These are phyloP conservation scores for Lasiommata megera DNA, from an alignment of 2,888 invertebrate genomes.

Conservation along the genomic window DNA sequence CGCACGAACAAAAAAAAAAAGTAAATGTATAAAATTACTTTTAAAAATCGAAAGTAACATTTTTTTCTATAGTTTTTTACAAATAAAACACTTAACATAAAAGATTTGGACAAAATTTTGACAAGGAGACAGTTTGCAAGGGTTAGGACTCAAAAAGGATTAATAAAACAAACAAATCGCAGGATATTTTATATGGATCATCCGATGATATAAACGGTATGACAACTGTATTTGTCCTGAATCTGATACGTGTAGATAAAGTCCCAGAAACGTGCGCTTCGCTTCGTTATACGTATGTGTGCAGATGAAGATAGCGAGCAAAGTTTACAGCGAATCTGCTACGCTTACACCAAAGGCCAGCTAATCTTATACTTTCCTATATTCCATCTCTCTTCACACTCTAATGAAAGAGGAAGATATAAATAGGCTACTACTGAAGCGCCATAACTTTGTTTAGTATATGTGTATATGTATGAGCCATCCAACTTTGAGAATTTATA, in stretches of 20 bases:
- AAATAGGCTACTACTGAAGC: not conserved
- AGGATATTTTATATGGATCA: too few relatives aligned
- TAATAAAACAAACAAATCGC: too few relatives aligned
- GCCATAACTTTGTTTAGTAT: not conserved
- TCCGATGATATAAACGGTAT: too few relatives aligned
- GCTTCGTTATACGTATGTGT: not conserved
- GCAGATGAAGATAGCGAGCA: not conserved
- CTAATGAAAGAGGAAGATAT: not conserved
- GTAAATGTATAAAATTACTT: too few relatives aligned
- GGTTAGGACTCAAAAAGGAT: too few relatives aligned
- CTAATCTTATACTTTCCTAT: not conserved
- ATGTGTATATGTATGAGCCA: not conserved
- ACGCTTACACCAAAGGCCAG: not conserved
- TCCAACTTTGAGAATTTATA: constrained; percentile 10
- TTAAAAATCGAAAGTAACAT: too few relatives aligned
- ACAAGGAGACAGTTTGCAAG: too few relatives aligned
- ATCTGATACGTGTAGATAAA: not conserved
- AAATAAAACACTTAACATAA: too few relatives aligned
- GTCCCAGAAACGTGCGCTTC: not conserved
- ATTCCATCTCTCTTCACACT: not conserved
- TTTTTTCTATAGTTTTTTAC: too few relatives aligned
- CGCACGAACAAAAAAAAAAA: too few relatives aligned
- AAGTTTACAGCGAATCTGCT: not conserved
- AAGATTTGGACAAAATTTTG: too few relatives aligned
- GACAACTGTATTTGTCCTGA: not conserved